A percentile compares a stretch with the other conserved stretches of the same genome.
phyloP scores from a whole-genome alignment of 2,888 invertebrate genomes.

The Lissocephala sabroskyi region DNA sequence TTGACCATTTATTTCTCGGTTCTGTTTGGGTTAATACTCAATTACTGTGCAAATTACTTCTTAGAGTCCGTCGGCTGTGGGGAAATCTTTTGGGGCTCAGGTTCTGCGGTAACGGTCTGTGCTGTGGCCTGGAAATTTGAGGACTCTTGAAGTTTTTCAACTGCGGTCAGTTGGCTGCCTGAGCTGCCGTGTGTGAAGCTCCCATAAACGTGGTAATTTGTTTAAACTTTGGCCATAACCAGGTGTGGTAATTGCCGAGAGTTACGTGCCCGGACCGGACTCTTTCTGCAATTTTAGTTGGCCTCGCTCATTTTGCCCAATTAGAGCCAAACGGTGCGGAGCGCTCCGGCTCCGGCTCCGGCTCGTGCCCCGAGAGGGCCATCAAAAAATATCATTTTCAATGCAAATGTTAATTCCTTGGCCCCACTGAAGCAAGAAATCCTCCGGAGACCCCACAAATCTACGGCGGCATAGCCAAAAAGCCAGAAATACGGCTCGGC shows the following conservation, averaged over 20 bases:
- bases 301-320: too few species aligned
- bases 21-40: conserved; percentile 70
- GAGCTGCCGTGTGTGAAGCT: conserved; percentile 20
- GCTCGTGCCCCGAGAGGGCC: too few species aligned
- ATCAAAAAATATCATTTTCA: conserved; percentile 26
- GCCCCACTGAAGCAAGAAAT: conserved; percentile 18
- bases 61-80: conserved; percentile 20
- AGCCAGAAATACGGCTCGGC: too few species aligned
- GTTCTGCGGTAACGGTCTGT: conserved; percentile 6
- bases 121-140: conserved; percentile 2
- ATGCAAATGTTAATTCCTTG: conserved; percentile 45
- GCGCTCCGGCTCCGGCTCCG: too few species aligned
- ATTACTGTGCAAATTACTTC: conserved; percentile 71
- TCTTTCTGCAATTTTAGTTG: too few species aligned
- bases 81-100: conserved; percentile 10
- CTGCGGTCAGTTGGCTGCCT: too few species aligned
- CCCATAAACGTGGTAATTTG: conserved; percentile 62
- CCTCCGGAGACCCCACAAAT: too few species aligned
- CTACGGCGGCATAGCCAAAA: too few species aligned
- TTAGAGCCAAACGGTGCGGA: too few species aligned
- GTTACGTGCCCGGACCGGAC: too few species aligned
- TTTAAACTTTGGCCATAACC: conserved; percentile 53
- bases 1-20: conserved; percentile 56
- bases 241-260: neutral
- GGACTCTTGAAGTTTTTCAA: conserved; percentile 51